Conservation (phyloP, 2,888 invertebrate genomes). For the Phengaris alcon region DNA sequence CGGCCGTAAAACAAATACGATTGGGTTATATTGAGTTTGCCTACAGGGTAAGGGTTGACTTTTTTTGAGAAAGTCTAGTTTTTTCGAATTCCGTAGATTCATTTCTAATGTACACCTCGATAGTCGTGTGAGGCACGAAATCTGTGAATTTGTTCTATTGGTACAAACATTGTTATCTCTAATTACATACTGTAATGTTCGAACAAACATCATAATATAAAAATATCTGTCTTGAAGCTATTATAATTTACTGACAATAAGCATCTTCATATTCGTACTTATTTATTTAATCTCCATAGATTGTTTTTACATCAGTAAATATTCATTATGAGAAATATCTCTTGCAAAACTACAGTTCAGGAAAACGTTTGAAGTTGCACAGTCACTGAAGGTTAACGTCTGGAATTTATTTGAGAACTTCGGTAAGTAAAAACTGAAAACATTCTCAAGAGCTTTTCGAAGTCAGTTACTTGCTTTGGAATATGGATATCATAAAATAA, state of each 20-base stretch:
- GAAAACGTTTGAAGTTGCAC: slow-evolving; percentile 7
- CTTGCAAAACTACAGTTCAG: neutral
- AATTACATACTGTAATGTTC: neutral
- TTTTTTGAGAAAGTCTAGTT: no score
- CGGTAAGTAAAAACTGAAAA: slow-evolving; percentile 26
- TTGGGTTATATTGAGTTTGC: no score
- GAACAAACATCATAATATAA: neutral
- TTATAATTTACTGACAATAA: neutral
- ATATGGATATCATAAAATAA: slow-evolving; percentile 6
- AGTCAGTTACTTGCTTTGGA: neutral
- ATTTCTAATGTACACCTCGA: no score
- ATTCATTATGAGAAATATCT: neutral
- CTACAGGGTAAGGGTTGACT: no score
- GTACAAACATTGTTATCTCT: neutral
- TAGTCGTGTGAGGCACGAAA: no score
- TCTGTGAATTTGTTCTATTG: no score
- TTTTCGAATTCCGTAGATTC: no score
- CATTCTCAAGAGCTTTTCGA: slow-evolving; percentile 3
- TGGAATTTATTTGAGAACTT: slow-evolving; percentile 25
- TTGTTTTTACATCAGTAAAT: neutral
- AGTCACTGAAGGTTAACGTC: slow-evolving; percentile 16
- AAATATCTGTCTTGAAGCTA: neutral
- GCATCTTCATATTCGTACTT: neutral
- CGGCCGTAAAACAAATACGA: no score
- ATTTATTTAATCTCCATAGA: neutral